Conservation (phyloP, 2,113 vertebrate species). For the Phalacrocorax pelagicus region DNA sequence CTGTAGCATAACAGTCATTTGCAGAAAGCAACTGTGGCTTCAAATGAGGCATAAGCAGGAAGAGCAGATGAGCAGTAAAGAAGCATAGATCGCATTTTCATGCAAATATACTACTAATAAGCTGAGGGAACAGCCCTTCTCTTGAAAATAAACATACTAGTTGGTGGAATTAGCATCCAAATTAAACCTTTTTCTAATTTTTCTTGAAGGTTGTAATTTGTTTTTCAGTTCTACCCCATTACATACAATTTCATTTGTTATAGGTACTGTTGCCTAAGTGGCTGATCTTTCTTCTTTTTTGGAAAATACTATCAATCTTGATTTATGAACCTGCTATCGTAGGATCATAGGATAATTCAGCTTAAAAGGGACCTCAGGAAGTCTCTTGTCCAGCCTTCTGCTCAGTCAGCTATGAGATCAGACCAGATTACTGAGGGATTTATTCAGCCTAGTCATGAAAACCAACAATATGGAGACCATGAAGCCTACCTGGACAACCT, state of each 20-base stretch:
- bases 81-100: conserved; percentile 26
- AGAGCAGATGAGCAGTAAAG: not conserved
- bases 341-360: not conserved
- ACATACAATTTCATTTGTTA: not conserved
- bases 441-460: not conserved
- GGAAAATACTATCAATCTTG: not conserved
- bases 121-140: not conserved
- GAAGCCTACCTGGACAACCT: not conserved
- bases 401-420: not conserved
- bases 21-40: not conserved
- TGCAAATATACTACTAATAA: conserved; percentile 49
- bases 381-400: not conserved
- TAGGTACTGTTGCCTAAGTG: not conserved
- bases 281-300: not conserved
- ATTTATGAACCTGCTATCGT: not conserved
- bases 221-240: not conserved
- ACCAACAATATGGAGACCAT: not conserved
- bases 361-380: not conserved
- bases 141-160: not conserved
- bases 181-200: not conserved
- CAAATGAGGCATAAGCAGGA: not conserved
- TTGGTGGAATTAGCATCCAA: conserved; percentile 24
- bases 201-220: not conserved
- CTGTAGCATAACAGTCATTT: not conserved
- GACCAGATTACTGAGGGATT: not conserved